phyloP scores from a whole-genome alignment of 1,140 invertebrate genomes.

The Drosophila orena region DNA sequence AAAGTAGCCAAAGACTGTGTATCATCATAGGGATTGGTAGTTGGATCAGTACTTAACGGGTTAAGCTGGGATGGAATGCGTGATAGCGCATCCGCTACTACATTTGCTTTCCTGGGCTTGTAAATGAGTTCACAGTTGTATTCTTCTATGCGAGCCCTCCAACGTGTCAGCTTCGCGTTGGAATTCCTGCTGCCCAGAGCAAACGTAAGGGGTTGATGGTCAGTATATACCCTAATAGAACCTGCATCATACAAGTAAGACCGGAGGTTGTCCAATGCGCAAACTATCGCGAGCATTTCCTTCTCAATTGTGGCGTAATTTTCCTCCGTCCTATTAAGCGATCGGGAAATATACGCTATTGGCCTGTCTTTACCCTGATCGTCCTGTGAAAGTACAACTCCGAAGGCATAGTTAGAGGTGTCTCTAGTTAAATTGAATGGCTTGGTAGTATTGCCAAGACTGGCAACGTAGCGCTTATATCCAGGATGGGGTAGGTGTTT shows the following conservation, averaged over 20 bases:
- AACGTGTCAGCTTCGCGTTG: constrained; percentile 59
- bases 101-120: neutral
- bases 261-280: constrained; percentile 74
- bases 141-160: constrained; percentile 45
- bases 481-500: too few species aligned
- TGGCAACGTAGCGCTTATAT: too few species aligned
- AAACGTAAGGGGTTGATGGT: constrained; percentile 84
- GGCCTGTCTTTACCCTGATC: neutral
- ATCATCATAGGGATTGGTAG: too few species aligned
- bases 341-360: neutral
- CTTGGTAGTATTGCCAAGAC: neutral
- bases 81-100: constrained; percentile 37
- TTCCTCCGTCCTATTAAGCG: neutral
- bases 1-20: too few species aligned
- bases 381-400: neutral
- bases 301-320: neutral
- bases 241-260: constrained; percentile 60
- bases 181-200: constrained; percentile 80
- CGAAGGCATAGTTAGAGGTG: too few species aligned
- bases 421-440: neutral
- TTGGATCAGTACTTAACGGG: too few species aligned
- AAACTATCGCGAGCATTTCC: constrained; percentile 60
- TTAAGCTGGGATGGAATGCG: neutral
- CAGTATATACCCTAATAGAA: constrained; percentile 14
- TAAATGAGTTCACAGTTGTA: constrained; percentile 42